Conservation (phyloP, 2,888 invertebrate genomes). For the Dicyrtomina minuta region DNA sequence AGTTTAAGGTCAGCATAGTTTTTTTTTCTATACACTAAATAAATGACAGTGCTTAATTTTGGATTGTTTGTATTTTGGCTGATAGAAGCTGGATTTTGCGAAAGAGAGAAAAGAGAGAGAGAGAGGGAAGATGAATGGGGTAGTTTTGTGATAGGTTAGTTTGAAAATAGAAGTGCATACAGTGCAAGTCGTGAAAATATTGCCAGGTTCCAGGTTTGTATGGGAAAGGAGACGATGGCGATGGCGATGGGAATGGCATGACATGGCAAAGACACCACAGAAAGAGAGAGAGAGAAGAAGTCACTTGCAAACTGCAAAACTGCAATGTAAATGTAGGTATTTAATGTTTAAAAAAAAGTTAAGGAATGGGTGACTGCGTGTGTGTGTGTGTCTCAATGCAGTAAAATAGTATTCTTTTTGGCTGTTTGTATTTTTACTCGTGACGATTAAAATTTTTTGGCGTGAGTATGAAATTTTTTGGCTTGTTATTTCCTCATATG, state of each 20-base stretch:
- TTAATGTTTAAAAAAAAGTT: no score
- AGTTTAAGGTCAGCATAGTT: no score
- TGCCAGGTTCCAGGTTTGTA: constrained; percentile 4
- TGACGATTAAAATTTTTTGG: constrained; percentile 38
- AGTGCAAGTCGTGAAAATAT: constrained; percentile 17
- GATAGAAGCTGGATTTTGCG: no score
- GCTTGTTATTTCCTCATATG: constrained; percentile 39
- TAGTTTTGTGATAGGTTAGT: constrained; percentile 12
- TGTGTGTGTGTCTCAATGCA: constrained; percentile 1
- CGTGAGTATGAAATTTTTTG: constrained; percentile 41
- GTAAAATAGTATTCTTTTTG: constrained; percentile 3
- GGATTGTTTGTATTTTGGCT: no score
- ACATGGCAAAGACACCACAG: no score
- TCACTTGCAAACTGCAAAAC: no score
- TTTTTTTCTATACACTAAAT: no score
- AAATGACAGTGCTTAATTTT: no score
- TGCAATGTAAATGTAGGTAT: no score
- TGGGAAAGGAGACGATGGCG: constrained; percentile 2
- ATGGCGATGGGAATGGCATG: not conserved
- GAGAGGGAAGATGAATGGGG: no score
- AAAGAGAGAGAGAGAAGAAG: no score
- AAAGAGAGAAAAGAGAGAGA: no score
- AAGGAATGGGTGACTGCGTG: not conserved
- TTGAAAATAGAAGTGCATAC: constrained; percentile 21
- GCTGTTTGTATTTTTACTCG: constrained; percentile 22